Conservation (phyloP, 2,113 vertebrate species). For the Desmodus rotundus region DNA sequence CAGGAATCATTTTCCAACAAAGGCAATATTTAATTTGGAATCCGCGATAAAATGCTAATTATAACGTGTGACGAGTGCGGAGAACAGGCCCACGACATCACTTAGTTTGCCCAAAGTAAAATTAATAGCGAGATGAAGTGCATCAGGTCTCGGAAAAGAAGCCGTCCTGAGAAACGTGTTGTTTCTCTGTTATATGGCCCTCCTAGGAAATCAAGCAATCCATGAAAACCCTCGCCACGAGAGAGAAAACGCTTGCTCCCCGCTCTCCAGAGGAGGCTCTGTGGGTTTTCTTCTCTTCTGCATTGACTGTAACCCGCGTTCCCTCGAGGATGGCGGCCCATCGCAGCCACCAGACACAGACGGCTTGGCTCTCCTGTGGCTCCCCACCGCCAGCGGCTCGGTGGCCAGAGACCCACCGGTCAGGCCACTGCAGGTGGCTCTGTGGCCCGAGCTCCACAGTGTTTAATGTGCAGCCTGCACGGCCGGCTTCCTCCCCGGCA, state of each 20-base stretch:
- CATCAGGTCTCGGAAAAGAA: slow-evolving; percentile 34
- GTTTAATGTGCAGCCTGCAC: accelerated
- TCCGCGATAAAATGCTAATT: slow-evolving; percentile 47
- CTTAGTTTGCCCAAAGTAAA: slow-evolving; percentile 44
- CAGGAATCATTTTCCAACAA: not conserved
- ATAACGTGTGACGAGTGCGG: not conserved
- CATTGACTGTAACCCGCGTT: too few relatives aligned
- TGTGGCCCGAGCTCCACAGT: not conserved
- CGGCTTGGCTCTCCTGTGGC: not conserved
- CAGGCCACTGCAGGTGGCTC: accelerated
- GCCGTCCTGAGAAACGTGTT: slow-evolving; percentile 34
- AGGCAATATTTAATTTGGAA: slow-evolving; percentile 37
- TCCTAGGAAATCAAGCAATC: slow-evolving; percentile 40
- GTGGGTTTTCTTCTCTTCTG: not conserved
- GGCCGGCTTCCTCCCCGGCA: not conserved
- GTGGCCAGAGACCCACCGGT: not conserved
- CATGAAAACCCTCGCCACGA: not conserved
- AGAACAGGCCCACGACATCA: not conserved
- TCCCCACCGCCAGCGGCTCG: not conserved
- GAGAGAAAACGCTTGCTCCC: not conserved
- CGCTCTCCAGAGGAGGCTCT: not conserved
- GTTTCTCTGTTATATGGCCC: slow-evolving; percentile 30
- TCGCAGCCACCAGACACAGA: not conserved
- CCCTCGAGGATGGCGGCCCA: accelerated
- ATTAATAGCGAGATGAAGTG: slow-evolving; percentile 38